Base-by-base conservation (phyloP, 2,888 invertebrate genomes). In the Apamea sordens region DNA sequence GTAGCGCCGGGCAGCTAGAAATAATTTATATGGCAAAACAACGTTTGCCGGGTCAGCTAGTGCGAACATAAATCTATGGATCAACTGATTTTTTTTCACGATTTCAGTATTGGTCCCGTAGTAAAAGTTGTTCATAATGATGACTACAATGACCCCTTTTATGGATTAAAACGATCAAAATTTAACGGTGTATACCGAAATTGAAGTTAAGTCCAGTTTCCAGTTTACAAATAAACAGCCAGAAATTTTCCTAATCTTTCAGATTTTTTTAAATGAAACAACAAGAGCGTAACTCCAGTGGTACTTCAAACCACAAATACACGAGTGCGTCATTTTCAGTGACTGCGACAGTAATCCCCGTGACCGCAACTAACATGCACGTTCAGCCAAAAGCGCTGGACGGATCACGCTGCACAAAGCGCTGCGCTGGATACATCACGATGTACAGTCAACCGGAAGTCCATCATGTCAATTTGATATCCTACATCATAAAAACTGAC, bases 381-480 rank as follows among this genome's bases (percentile, higher is more conserved):
- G 71, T 81, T 44, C 53, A 82, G 71, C 71, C 13, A 13, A 71
- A 82, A 81, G 71, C 70, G 50, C 41, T 81, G 75, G 41, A 81
- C 15, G 76, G 71, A 76, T 76, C 70, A 67, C 44, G 36, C 36
- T 76, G 65, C 41, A 72, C 82, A 82, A 82, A 85, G 82, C 76
- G 68, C 44, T 53, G 21, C 32, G n/a, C 15, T 41, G 63, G 53
- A 71, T 61, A 24, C 8, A 36, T 73, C 71, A 77, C 59, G 11
- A 15, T 21, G 53, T 80, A 80, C 76, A 76, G 70, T 70, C 44
- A 61, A 18, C 24, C n/a, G 1, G 24, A 47, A 3, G 28, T 24
- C 13, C 1, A 41, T 36, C 4, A 1, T 4, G 7, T 8, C 36
- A 65, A 15, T 41, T 36, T 65, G 11, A 24, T 4, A 65, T 32